phyloP scores from a whole-genome alignment of 2,113 vertebrate genomes.

The Opisthocomus hoazin region DNA sequence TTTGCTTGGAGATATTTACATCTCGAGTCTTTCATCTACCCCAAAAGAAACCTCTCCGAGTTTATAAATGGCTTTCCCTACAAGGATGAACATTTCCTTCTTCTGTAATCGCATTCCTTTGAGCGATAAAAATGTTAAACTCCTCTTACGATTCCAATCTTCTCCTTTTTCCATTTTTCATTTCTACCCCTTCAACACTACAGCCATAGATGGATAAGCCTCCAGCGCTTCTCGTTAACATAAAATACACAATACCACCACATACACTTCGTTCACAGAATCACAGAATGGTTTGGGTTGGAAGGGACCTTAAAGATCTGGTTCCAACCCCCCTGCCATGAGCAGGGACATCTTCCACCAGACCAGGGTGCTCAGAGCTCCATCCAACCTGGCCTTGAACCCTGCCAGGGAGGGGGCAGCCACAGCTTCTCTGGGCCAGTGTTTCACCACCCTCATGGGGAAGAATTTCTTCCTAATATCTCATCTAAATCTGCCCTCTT shows the following conservation, averaged over 20 bases:
- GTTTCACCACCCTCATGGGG: no score
- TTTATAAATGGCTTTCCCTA: conserved; percentile 26
- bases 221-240: background rate
- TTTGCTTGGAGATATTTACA: conserved; percentile 1
- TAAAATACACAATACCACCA: background rate
- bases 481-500: no score
- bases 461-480: no score
- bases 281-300: no score
- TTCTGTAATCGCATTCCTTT: background rate
- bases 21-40: background rate
- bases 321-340: no score
- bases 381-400: no score
- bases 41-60: background rate
- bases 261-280: background rate
- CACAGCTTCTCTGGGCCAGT: no score
- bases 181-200: background rate
- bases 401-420: no score
- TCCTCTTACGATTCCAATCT: background rate
- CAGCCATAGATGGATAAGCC: background rate
- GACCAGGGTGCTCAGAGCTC: no score
- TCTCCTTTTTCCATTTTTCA: background rate
- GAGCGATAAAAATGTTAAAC: background rate
- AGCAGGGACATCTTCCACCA: no score
- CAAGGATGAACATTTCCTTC: conserved; percentile 8
- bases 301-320: no score